Base-by-base conservation (phyloP, 2,797 vertebrate genomes). In the Zonotrichia albicollis region DNA sequence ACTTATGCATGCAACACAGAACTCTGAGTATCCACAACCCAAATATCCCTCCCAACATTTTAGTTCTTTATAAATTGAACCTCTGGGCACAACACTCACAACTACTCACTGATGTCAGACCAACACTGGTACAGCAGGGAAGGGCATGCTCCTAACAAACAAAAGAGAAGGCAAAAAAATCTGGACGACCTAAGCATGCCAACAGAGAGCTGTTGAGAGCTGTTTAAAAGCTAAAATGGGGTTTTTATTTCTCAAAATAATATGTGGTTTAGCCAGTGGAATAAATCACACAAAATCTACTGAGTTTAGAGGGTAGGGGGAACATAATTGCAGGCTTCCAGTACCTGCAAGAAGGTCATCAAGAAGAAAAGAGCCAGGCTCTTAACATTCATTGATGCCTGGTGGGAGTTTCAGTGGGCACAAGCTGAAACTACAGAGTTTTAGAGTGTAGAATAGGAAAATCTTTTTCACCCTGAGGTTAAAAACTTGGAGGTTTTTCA, bases 351-450 rank as follows among this genome's bases (percentile, higher is more conserved):
- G 60, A 50, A 65, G 51, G 36, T 54, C 27, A 83, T 32, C 7
- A 51, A 72, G 60, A 83, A 80, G 27, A 53, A 6, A 54, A 73
- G 13, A 87, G 14, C 10, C 40, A 77, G 45, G 17, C 25, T 92
- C 17, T 74, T 46, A 68, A 61, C 32, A 51, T 4, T 17, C 19
- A 40, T 10, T 15, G 19, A 40, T 54, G 30, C 29, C 18, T 51
- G 13, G 34, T 20, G 23, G 6, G 46, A 46, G 46, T 23, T 23
- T 46, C 34, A 87, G 45, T 0, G 0, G 26, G 10, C 18, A 42
- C 45, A 65, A 73, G 15, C 5, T 68, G 27, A 78, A 81, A 50
- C 7, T 51, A 16, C 30, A 53, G 60, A 48, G 21, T 46, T 86
- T 89, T 50, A 30, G 62, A 68, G 27, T 14, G 13, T 7, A 22